Evolutionary conservation across 2,888 invertebrate genomes (phyloP), one percentile per base, ranked within the genome.

Genomic region (Parasteatoda lunata): DNA sequence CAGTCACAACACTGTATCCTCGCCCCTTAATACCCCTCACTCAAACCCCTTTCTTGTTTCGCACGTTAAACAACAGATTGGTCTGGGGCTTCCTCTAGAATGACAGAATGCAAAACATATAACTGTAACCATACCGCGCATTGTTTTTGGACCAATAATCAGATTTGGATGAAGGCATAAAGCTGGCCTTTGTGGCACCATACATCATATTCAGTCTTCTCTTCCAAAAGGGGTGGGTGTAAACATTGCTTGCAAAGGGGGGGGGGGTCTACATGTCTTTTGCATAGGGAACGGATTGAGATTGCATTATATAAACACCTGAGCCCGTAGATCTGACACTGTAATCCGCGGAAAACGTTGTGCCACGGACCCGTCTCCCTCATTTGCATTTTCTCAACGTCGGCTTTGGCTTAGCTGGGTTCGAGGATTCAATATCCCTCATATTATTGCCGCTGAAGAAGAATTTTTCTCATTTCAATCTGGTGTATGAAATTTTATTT

Each of bases 261-360:
- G 69, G 75, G 66, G 45, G 66, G 59, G 72, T 49, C 54, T 7
- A 47, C 30, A 64, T 72, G 76, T 80, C 80, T 80, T 86, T 80
- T 80, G 80, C 77, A 86, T 86, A 84, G 85, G 59, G 77, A 79
- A 80, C 77, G 85, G 85, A 86, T 86, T 77, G 76, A 70, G 77
- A 79, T 77, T 64, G 85, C 77, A 86, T 86, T 86, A 86, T 77
- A 86, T 86, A 86, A 86, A 86, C 85, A 86, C 85, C 85, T 86
- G 85, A 86, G 85, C 79, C 85, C 77, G 66, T 49, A 70, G 80
- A 65, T 78, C 80, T 80, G 85, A 86, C 77, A 77, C 80, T 45
- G 85, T 86, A 86, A 86, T 86, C 85, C 85, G 75, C 51, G 68
- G 77, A 79, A 79, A 75, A 85, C 59, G 59, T 59, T 13, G 30